Evolutionary conservation across 1,140 invertebrate species (phyloP), one percentile per base, ranked within the genome.

Genomic region (Euwallacea similis): DNA sequence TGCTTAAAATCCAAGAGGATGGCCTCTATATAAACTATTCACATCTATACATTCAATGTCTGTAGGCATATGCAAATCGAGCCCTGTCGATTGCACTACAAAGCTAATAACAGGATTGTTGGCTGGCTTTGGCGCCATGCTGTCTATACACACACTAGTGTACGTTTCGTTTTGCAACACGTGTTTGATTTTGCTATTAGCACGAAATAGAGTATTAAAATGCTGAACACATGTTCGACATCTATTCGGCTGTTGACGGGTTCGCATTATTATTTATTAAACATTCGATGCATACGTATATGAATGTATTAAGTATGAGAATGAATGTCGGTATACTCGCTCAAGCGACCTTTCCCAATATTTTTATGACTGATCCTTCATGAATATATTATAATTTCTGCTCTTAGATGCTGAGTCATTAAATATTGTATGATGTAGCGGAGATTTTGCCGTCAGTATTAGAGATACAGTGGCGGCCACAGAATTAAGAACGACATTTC

Each of bases 101-200:
- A 33, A 33, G 21, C 21, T 33, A 33, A 33, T 33, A 33, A 33
- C 46, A 13, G 46, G 46, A 50, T 50, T 50, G 46, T 50, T 61
- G 9, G 42, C 43, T 43, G 42, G 59, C 55, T 16, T 33, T 61
- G 59, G 59, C 59, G 59, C 59, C 59, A 61, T 43, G 11, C 59
- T 16, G 59, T 61, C 59, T 61, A 11, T 42, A 61, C 11, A 42
- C 59, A 11, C 15, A 61, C 55, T 33, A 58, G 21, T 21, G 42
- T 43, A n/a, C 16, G 59, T 21, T 61, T 41, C 59, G 42, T 61
- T 61, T 61, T n/a, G 59, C 59, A 61, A 61, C 59, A 61, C 43
- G 33, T 61, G 59, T 61, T 61, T 43, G 42, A 61, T 43, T 61
- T 61, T n/a, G 21, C 59, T 58, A 61, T 61, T 43, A 61, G 33